Evolutionary conservation across 2,888 invertebrate genomes (phyloP).

Genomic region (Brachyptera putata): DNA sequence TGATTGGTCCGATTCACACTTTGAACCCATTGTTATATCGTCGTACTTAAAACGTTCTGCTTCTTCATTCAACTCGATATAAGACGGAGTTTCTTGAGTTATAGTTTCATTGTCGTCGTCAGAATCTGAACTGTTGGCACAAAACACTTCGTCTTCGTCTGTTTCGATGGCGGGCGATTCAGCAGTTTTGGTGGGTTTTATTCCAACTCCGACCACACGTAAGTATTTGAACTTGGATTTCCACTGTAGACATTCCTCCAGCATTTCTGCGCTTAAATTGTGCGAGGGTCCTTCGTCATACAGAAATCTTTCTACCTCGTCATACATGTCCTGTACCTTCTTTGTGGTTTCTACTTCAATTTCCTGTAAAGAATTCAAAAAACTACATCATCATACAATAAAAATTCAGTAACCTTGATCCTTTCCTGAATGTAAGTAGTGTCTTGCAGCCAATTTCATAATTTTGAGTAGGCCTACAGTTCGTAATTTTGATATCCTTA

Average conservation of each 20-base stretch:
- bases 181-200: background rate
- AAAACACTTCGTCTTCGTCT: background rate
- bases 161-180: too few relatives aligned
- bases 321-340: constrained; percentile 25
- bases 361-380: constrained; percentile 24
- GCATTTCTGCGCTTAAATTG: background rate
- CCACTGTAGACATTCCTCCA: constrained; percentile 17
- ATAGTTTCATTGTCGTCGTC: background rate
- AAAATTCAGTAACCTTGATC: too few relatives aligned
- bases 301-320: constrained; percentile 27
- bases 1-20: background rate
- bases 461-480: too few relatives aligned
- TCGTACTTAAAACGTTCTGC: background rate
- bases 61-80: background rate
- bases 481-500: too few relatives aligned
- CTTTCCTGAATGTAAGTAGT: too few relatives aligned
- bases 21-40: background rate
- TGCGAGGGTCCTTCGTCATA: constrained; percentile 26
- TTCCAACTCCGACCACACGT: background rate
- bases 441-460: too few relatives aligned
- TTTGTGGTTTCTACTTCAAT: constrained; percentile 27
- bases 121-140: background rate
- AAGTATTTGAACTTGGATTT: constrained; percentile 11
- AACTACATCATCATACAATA: background rate
- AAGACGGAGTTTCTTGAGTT: background rate